Percentiles rank a stretch among this genome's conserved stretches.
phyloP scores from a whole-genome alignment of 2,797 vertebrate species.

The Synaphobranchus kaupii region DNA sequence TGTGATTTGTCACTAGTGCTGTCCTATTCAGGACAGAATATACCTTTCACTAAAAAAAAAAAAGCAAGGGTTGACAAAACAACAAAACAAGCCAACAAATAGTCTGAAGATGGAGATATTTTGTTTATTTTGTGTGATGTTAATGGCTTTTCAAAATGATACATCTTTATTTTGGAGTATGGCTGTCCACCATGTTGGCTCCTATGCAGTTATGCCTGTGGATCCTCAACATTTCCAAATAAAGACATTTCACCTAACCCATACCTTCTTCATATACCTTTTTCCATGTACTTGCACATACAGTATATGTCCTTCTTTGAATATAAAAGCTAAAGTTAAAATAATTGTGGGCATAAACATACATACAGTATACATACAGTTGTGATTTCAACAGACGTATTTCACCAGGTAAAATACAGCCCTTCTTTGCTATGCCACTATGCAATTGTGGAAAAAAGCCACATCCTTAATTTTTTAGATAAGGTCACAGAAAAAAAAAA shows the following conservation, averaged over 20 bases:
- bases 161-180: not conserved
- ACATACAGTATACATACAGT: not conserved
- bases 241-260: not conserved
- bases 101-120: not conserved
- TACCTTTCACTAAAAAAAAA: not conserved
- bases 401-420: not conserved
- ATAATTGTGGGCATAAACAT: not conserved
- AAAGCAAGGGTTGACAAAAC: not conserved
- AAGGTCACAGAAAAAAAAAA: not conserved
- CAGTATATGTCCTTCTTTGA: not conserved
- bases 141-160: not conserved
- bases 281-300: not conserved
- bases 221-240: not conserved
- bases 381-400: not conserved
- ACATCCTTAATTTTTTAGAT: not conserved
- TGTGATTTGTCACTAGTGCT: not conserved
- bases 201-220: not conserved
- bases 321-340: not conserved
- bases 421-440: not conserved
- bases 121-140: not conserved
- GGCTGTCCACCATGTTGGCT: not conserved
- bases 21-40: not conserved
- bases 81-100: not conserved
- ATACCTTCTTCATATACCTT: not conserved
- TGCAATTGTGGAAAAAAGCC: not conserved